Evolutionary conservation across 35 echinoderm and acorn worm species (phyloP), one percentile per base, ranked within the genome.

Genomic region (Apostichopus californicus): DNA sequence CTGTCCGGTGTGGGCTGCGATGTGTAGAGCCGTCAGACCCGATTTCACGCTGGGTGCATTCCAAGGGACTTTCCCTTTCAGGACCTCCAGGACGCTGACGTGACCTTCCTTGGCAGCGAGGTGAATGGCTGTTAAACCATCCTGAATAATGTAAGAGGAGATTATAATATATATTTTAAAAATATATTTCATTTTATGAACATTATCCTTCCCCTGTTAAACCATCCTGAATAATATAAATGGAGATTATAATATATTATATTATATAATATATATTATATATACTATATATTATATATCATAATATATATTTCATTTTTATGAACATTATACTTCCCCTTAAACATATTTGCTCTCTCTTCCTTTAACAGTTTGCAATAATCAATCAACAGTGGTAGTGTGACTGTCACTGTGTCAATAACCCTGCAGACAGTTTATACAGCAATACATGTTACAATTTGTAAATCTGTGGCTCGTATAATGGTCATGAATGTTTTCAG

Each of bases 41-140:
- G 95, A 96, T 88, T 94, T 96, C 55, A 96, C 95, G 55, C 97
- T 98, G 18, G 97, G 93, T 25, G 95, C 91, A 70, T 98, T 94
- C 93, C 93, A 96, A 18, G 95, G 92, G 8, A 98, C 90, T 25
- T 94, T 96, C 26, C 95, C 92, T 86, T 98, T 98, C 25, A 98
- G 86, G 4, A 93, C 93, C 18, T 94, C 97, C 72, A 98, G 90
- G 90, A 96, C 93, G 5, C 87, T 77, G 0, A 98, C 97, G 54
- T 96, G 86, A 21, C 97, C 97, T 75, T 94, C 94, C 78, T 96
- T 96, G 0, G 95, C 97, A 26, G 95, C 95, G 0, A 98, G 91
- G 64, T 98, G 97, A 77, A 98, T 98, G 0, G 95, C 97, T 66
- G 97, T 98, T 94, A 98, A 92, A 17, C 97, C 97, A 94, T 98